Evolutionary conservation across 2,797 vertebrate genomes (phyloP), one percentile per base, ranked within the genome.

Genomic region (Muscicapa striata): DNA sequence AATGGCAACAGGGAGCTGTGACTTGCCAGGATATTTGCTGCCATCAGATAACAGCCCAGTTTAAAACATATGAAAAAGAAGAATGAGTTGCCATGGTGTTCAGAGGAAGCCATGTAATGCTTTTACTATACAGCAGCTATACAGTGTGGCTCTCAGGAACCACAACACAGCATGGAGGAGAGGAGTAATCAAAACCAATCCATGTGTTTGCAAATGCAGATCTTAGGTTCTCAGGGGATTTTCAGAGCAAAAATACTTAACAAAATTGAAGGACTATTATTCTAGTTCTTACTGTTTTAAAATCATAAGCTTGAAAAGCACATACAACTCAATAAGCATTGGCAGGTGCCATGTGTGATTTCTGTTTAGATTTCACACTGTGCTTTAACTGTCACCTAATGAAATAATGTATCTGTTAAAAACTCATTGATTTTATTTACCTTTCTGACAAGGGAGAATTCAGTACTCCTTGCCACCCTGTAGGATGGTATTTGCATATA

Each of bases 311-410:
- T 81, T 93, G 76, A 51, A 88, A 87, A 83, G 40, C 46, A 1
- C 61, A 59, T 30, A 15, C 51, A 81, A 26, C 36, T 94, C 67
- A 66, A 90, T 9, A 55, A 79, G 22, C 67, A 40, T 20, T 79
- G 77, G 55, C 84, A 92, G 79, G 79, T 78, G 87, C 57, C 78
- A 61, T 64, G 52, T 92, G 82, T 93, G 85, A 84, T 90, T 94
- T 92, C 69, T 93, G 82, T 87, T 95, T 95, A 85, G 76, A 81
- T 91, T 96, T 96, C 93, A 92, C 74, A 86, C 54, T 84, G 82
- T 84, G 77, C 66, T 95, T 77, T 90, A 94, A 86, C 90, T 90
- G 69, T 90, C 85, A 75, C 55, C 54, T 91, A 92, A 90, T 93
- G 69, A 86, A 94, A 91, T 93, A 90, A 68, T 63, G 32, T 91